Evolutionary conservation across 2,888 invertebrate species (phyloP).

Genomic region (Oxytorus armatus): DNA sequence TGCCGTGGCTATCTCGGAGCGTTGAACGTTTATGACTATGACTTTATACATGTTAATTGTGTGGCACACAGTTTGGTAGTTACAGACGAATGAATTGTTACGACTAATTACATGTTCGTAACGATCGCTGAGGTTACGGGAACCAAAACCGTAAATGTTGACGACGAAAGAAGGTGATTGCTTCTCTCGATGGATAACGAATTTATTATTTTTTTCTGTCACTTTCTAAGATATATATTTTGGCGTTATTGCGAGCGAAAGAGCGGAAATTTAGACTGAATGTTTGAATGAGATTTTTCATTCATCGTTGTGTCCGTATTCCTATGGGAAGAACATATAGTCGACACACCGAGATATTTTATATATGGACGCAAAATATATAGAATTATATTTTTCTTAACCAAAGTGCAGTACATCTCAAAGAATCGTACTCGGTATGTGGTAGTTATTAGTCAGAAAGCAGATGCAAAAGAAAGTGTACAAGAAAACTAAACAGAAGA

Average conservation of each 20-base stretch:
- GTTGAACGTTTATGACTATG: slow-evolving; percentile 30
- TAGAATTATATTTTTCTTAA: slow-evolving; percentile 74
- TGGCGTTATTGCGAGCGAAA: slow-evolving; percentile 45
- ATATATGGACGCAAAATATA: slow-evolving; percentile 43
- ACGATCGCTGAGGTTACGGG: too few relatives aligned
- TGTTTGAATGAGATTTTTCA: slow-evolving; percentile 55
- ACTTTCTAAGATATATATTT: slow-evolving; percentile 17
- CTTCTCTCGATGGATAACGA: background rate
- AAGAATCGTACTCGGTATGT: slow-evolving; percentile 61
- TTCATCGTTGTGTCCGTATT: slow-evolving; percentile 22
- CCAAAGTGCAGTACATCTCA: slow-evolving; percentile 74
- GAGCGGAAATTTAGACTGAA: slow-evolving; percentile 72
- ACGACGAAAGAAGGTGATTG: background rate
- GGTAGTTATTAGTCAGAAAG: slow-evolving; percentile 47
- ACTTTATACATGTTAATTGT: background rate
- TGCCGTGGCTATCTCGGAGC: slow-evolving; percentile 25
- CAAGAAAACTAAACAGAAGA: slow-evolving; percentile 18
- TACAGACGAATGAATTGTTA: background rate
- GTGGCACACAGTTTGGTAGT: background rate
- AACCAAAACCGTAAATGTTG: background rate
- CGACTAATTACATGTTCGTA: too few relatives aligned
- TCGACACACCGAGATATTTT: slow-evolving; percentile 40
- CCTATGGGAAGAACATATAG: slow-evolving; percentile 22
- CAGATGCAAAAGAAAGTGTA: slow-evolving; percentile 22
- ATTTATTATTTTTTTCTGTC: slow-evolving; percentile 10